phyloP scores from a whole-genome alignment of 2,797 vertebrate genomes.

The Garrulus glandarius region DNA sequence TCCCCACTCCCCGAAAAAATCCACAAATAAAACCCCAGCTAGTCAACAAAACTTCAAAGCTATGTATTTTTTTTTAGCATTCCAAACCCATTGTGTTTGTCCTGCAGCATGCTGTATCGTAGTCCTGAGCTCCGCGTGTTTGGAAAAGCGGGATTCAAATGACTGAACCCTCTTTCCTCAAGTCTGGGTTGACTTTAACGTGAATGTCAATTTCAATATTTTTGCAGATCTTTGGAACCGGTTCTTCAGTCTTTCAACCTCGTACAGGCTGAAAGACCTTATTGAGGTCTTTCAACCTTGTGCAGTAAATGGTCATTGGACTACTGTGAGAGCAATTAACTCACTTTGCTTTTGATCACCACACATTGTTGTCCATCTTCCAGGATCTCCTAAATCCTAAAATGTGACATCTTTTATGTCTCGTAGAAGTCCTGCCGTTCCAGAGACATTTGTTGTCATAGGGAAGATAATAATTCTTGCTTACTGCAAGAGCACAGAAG shows the following conservation, averaged over 20 bases:
- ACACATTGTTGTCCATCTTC: background rate
- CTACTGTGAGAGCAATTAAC: background rate
- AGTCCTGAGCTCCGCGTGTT: background rate
- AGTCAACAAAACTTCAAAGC: background rate
- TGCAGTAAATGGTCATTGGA: background rate
- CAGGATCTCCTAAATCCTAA: background rate
- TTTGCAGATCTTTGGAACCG: background rate
- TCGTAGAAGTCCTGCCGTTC: background rate
- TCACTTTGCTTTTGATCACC: background rate
- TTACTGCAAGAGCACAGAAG: background rate
- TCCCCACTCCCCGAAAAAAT: accelerated
- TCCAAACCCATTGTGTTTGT: background rate
- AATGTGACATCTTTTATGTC: background rate
- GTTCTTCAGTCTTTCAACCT: background rate
- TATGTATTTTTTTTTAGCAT: accelerated
- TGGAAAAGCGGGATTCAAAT: background rate
- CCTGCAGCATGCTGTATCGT: background rate
- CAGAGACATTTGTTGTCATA: background rate
- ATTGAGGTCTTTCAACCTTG: background rate
- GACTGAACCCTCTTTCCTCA: no score
- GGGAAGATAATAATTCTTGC: background rate
- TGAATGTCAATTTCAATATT: background rate
- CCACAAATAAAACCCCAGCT: no score
- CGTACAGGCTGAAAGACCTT: background rate
- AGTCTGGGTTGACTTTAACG: background rate